Evolutionary conservation across 2,797 vertebrate genomes (phyloP).

Genomic region (Cryptoprocta ferox): DNA sequence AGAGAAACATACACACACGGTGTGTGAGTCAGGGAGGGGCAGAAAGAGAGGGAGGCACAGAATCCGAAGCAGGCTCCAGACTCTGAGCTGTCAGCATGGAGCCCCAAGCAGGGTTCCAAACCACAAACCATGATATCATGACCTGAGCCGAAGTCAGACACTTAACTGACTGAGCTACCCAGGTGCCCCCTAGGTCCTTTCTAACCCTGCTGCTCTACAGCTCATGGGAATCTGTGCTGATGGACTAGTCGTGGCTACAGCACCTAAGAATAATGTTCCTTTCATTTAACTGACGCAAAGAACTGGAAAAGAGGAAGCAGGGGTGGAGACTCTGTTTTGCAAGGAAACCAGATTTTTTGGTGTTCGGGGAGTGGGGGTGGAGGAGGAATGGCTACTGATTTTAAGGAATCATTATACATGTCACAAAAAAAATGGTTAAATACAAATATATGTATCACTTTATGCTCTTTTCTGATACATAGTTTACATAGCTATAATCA

Average conservation of each 20-base stretch:
- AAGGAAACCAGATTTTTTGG: background rate
- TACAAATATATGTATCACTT: background rate
- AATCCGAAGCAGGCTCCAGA: too few relatives aligned
- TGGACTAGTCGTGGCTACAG: background rate
- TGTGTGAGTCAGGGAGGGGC: too few relatives aligned
- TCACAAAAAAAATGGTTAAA: slow-evolving; percentile 15
- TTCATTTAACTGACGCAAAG: background rate
- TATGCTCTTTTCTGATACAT: background rate
- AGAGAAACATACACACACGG: too few relatives aligned
- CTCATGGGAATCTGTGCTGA: background rate
- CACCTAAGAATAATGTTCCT: background rate
- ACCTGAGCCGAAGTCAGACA: too few relatives aligned
- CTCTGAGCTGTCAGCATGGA: too few relatives aligned
- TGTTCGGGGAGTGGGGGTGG: too few relatives aligned
- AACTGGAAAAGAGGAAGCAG: background rate
- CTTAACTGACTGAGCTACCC: too few relatives aligned
- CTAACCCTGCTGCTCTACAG: background rate
- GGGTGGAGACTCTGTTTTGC: background rate
- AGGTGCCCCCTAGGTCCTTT: background rate
- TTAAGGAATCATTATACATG: background rate
- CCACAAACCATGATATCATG: too few relatives aligned
- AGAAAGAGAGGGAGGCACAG: too few relatives aligned
- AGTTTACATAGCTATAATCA: background rate
- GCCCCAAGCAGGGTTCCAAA: too few relatives aligned
- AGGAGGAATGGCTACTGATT: background rate